phyloP scores from a whole-genome alignment of 2,797 vertebrate genomes.

The Lates japonicus region DNA sequence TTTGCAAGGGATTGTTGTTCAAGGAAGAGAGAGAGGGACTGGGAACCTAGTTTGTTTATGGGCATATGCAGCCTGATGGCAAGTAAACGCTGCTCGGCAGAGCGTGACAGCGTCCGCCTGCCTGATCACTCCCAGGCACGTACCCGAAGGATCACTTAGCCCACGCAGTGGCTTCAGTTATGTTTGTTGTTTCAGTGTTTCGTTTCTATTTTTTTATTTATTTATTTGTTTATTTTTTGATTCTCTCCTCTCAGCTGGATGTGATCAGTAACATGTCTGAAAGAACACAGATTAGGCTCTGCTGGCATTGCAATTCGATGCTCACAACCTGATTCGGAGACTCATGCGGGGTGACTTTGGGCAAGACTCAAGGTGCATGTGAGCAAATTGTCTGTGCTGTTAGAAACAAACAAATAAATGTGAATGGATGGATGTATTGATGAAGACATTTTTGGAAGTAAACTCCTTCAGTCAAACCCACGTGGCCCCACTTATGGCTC shows the following conservation, averaged over 20 bases:
- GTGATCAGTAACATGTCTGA: conserved; percentile 60
- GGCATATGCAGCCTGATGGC: conserved; percentile 57
- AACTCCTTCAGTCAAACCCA: neutral
- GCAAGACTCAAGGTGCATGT: conserved; percentile 23
- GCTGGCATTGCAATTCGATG: conserved; percentile 35
- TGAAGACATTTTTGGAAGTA: neutral
- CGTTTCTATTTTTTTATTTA: conserved; percentile 3
- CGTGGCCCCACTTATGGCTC: neutral
- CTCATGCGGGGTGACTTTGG: conserved; percentile 2
- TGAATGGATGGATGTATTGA: neutral
- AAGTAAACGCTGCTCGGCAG: conserved; percentile 59
- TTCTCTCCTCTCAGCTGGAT: conserved; percentile 49
- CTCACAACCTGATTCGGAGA: conserved; percentile 51
- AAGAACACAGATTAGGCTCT: conserved; percentile 58
- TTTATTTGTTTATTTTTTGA: neutral
- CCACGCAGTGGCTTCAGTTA: conserved; percentile 50
- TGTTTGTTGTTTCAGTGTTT: conserved; percentile 53
- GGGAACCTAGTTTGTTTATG: conserved; percentile 60
- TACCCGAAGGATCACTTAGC: conserved; percentile 63
- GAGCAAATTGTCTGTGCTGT: neutral
- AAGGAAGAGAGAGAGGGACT: conserved; percentile 32
- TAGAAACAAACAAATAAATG: neutral
- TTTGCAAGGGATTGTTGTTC: conserved; percentile 38
- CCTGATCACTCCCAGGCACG: conserved; percentile 62
- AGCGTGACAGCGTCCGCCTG: conserved; percentile 63